phyloP scores from a whole-genome alignment of 2,797 vertebrate species.

The Geotrypetes seraphini region DNA sequence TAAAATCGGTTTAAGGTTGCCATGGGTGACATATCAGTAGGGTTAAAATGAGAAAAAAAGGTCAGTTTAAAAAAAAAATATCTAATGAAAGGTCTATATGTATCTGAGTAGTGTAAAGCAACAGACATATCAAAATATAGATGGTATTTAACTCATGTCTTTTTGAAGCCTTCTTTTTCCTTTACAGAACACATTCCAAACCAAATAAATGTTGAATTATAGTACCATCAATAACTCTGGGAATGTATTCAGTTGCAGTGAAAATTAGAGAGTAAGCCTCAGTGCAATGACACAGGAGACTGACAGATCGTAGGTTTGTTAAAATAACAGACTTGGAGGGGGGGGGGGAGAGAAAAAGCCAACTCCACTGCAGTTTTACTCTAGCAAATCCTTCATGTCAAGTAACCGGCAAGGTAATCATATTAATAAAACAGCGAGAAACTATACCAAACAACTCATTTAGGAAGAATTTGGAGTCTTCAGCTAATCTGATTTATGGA shows the following conservation, averaged over 20 bases:
- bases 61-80: too few relatives aligned
- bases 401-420: slow-evolving; percentile 44
- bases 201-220: slow-evolving; percentile 52
- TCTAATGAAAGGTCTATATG: slow-evolving; percentile 60
- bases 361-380: slow-evolving; percentile 30
- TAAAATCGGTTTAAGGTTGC: slow-evolving; percentile 76
- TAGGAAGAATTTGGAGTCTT: slow-evolving; percentile 39
- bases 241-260: slow-evolving; percentile 45
- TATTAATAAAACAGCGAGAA: slow-evolving; percentile 47
- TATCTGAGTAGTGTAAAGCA: slow-evolving; percentile 44
- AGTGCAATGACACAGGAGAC: slow-evolving; percentile 34
- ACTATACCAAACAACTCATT: slow-evolving; percentile 41
- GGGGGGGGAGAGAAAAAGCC: too few relatives aligned
- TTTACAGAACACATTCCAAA: slow-evolving; percentile 13
- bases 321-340: slow-evolving; percentile 49
- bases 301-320: slow-evolving; percentile 56
- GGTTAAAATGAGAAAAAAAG: slow-evolving; percentile 74
- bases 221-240: slow-evolving; percentile 45
- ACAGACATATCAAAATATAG: slow-evolving; percentile 54
- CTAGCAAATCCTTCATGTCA: slow-evolving; percentile 39
- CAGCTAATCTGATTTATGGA: slow-evolving; percentile 43
- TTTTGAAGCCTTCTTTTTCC: slow-evolving; percentile 16
- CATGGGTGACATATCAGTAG: slow-evolving; percentile 73
- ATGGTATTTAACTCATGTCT: slow-evolving; percentile 39
- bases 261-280: slow-evolving; percentile 52